Evolutionary conservation across 2,113 vertebrate genomes (phyloP), one percentile per base, ranked within the genome.

Genomic region (Xiphorhynchus elegans): DNA sequence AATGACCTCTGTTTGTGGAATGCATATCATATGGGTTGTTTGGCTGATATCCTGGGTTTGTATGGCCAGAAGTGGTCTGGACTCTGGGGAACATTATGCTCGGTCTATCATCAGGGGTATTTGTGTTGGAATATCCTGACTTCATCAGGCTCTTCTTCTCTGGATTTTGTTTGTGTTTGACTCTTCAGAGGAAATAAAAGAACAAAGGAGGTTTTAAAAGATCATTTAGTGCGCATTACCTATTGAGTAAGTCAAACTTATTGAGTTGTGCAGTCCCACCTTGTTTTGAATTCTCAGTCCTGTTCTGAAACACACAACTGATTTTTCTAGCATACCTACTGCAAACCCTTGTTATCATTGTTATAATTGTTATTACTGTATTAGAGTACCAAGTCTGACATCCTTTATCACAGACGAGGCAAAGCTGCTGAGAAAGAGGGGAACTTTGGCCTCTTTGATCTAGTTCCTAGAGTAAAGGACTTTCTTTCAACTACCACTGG

Each of bases 31-130:
- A 92, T 6, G 84, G 81, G 49, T 95, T 91, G 73, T 79, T 91
- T 35, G 88, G 31, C 62, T 94, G 86, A 55, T 89, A 96, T 44
- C 91, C 94, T 87, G 82, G 72, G n/a, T 95, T 95, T 2, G 13
- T 4, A 2, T 87, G 69, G 55, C 87, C 75, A 74, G 81, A 77
- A 63, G 83, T 94, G 59, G 88, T 80, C 78, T 73, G 87, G 44
- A 97, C 78, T 76, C 84, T 96, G 70, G 97, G 97, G n/a, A 97
- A 97, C 11, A 88, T 85, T 1, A 3, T 73, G 29, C 9, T 29
- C 9, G 25, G 74, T 76, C 26, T 67, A 0, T 29, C 69, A 13
- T 40, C 80, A 89, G 7, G 18, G 12, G 3, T 6, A 24, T 26
- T 10, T 15, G 3, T 7, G 20, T 39, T 33, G 2, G 59, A 66